These are phyloP conservation scores for Thaumatotibia leucotreta DNA, from an alignment of 1,140 invertebrate species.

Conservation along the genomic window DNA sequence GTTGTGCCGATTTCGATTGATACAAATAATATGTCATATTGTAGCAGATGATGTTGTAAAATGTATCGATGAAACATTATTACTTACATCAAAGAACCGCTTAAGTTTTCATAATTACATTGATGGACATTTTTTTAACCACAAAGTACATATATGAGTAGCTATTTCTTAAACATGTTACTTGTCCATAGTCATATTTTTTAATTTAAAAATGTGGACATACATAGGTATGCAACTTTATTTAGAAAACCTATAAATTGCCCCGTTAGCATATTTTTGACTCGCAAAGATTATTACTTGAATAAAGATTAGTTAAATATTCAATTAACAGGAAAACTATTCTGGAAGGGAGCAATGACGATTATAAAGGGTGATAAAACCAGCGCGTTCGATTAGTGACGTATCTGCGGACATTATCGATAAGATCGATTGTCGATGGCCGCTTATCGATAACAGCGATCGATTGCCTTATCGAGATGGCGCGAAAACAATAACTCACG, in stretches of 20 bases:
- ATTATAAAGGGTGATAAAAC: constrained; percentile 62
- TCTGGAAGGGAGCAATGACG: constrained; percentile 47
- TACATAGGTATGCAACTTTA: too few species aligned
- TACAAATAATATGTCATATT: too few species aligned
- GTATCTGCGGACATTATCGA: constrained; percentile 56
- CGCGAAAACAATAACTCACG: constrained; percentile 36
- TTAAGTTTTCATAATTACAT: too few species aligned
- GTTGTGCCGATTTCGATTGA: background rate
- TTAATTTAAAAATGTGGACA: too few species aligned
- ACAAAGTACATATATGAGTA: too few species aligned
- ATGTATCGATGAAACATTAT: background rate
- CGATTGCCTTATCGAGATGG: constrained; percentile 58
- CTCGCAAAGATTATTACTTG: constrained; percentile 6
- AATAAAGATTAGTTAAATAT: constrained; percentile 21
- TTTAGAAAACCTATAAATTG: background rate
- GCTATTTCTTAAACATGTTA: too few species aligned
- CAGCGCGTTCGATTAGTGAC: constrained; percentile 59
- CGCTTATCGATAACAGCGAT: constrained; percentile 37
- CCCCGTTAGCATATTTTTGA: background rate
- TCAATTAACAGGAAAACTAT: constrained; percentile 32
- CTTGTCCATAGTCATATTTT: too few species aligned
- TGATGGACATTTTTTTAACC: too few species aligned
- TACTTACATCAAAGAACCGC: background rate
- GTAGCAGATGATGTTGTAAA: background rate
- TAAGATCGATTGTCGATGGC: constrained; percentile 7